Base-by-base conservation (phyloP, 2,888 invertebrate species). In the Trachelus stipa region DNA sequence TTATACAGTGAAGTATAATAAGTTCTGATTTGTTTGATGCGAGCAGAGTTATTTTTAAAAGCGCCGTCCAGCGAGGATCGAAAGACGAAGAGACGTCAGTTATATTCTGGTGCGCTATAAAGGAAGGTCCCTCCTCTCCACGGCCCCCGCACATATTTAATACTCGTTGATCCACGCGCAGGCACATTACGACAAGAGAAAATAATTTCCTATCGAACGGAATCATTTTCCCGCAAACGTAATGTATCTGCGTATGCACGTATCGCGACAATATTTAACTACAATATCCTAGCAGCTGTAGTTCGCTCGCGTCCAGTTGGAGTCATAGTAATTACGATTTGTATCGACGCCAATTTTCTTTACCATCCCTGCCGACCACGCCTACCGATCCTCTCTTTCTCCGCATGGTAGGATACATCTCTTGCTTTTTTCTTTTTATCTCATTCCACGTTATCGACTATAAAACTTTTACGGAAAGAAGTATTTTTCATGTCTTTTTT, bases 61-160 rank as follows among this genome's bases (percentile, higher is more conserved):
- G 56, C 56, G 56, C 56, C 56, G 56, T 56, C 23, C 56, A 56
- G 56, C 56, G 56, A 56, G 56, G 56, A 56, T 56, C 56, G 56
- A 56, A 34, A 73, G 56, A 68, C 56, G 40, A 68, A 76, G 80
- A 75, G 81, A 79, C 79, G 77, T 80, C 76, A 77, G 78, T 77
- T 77, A 78, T 78, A 75, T 73, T 73, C 76, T 81, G 76, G 71
- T 75, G 73, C 74, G 76, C 80, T 81, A 83, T 81, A 84, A 88
- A 89, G 88, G 87, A 89, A 87, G 86, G 87, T 89, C 89, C 90
- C 90, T 89, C 90, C 90, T 89, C 89, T 90, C 90, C 89, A 88
- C 87, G 90, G 89, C 89, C 90, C 90, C 89, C 90, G 89, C 89
- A 90, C 88, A 90, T 90, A 90, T 91, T 90, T 90, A 90, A 90